Evolutionary conservation across 2,797 vertebrate genomes (phyloP).

Genomic region (Cygnus olor): DNA sequence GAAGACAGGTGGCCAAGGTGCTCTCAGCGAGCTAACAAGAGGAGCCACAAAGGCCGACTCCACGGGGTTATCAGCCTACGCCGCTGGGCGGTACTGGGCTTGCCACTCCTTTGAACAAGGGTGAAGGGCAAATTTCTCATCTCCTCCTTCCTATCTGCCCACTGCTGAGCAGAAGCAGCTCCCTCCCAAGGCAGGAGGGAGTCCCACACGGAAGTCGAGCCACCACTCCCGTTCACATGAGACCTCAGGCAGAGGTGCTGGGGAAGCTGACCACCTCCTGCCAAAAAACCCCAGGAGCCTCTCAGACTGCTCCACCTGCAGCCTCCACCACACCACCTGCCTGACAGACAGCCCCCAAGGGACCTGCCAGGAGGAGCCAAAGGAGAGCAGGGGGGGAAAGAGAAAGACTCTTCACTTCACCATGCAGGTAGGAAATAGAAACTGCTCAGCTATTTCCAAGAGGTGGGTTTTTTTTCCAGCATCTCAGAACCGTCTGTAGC

Average conservation of each 20-base stretch:
- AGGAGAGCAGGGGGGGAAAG: not conserved
- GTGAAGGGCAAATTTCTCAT: not conserved
- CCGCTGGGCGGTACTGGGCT: not conserved
- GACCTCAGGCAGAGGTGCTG: not conserved
- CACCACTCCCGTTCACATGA: not conserved
- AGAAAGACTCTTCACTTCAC: not conserved
- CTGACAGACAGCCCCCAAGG: fast-evolving
- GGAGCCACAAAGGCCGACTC: not conserved
- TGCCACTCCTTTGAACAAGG: not conserved
- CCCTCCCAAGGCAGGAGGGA: not conserved
- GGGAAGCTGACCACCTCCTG: not conserved
- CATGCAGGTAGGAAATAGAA: slow-evolving; percentile 66
- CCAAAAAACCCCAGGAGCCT: not conserved
- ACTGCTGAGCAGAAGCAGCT: not conserved
- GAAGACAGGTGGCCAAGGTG: not conserved
- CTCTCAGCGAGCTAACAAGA: not conserved
- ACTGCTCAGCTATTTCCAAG: fast-evolving
- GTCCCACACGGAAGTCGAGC: slow-evolving; percentile 39
- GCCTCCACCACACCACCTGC: fast-evolving
- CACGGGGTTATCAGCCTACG: not conserved
- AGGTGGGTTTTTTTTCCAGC: not conserved
- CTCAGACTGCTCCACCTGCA: fast-evolving
- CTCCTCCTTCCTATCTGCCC: not conserved
- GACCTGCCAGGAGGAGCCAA: not conserved
- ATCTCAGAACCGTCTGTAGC: not conserved